phyloP scores from a whole-genome alignment of 2,113 vertebrate species.

The Sinocyclocheilus anophthalmus region DNA sequence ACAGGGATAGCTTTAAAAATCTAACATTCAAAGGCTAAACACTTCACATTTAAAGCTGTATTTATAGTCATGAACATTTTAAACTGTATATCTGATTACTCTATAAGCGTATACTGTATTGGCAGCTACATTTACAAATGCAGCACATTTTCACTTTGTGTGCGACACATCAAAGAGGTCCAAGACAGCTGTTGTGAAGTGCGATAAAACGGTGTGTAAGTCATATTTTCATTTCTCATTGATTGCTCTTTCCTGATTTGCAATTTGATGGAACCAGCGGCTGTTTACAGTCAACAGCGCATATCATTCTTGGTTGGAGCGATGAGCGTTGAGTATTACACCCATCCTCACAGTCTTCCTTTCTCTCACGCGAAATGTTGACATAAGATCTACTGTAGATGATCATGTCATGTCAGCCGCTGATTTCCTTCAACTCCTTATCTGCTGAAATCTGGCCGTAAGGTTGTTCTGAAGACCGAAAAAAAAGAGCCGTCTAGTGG shows the following conservation, averaged over 20 bases:
- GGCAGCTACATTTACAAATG: not conserved
- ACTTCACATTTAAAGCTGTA: not conserved
- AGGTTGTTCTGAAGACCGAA: constrained; percentile 21
- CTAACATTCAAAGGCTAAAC: not conserved
- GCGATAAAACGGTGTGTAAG: constrained; percentile 36
- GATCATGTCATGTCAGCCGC: constrained; percentile 17
- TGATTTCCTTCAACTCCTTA: constrained; percentile 18
- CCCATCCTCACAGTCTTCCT: constrained; percentile 9
- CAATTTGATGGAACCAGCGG: constrained; percentile 50
- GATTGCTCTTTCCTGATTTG: constrained; percentile 46
- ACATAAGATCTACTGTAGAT: constrained; percentile 9
- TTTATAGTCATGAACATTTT: not conserved
- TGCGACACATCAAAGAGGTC: not conserved
- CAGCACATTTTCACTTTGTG: constrained; percentile 12
- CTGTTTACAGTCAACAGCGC: constrained; percentile 48
- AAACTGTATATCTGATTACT: not conserved
- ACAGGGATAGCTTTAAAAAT: not conserved
- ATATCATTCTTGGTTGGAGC: constrained; percentile 44
- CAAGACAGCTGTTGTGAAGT: constrained; percentile 6
- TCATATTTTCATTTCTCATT: constrained; percentile 48
- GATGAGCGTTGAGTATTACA: constrained; percentile 30
- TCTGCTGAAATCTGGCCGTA: not conserved
- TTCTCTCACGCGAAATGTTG: not conserved
- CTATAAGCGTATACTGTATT: not conserved
- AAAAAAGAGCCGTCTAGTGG: constrained; percentile 30